phyloP scores from a whole-genome alignment of 2,797 vertebrate species.

The Botia almorhae region DNA sequence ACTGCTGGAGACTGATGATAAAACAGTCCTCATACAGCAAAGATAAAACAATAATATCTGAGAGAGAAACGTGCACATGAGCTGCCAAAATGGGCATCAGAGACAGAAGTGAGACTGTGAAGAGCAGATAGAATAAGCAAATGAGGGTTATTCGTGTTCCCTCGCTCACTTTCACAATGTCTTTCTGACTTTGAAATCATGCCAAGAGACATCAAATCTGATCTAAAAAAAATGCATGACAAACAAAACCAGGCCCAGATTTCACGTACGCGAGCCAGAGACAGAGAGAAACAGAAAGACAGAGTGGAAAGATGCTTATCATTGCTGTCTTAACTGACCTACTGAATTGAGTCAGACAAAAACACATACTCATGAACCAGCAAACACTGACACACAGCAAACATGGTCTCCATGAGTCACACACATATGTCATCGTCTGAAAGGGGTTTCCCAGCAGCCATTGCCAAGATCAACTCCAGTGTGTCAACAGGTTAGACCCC shows the following conservation, averaged over 20 bases:
- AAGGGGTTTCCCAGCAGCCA: conserved; percentile 28
- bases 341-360: conserved; percentile 48
- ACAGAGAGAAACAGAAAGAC: too few relatives aligned
- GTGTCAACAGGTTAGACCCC: conserved; percentile 10
- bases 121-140: conserved; percentile 28
- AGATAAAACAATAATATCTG: background rate
- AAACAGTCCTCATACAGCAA: background rate
- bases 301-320: conserved; percentile 33
- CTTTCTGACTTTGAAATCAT: conserved; percentile 12
- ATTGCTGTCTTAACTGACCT: conserved; percentile 42
- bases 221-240: conserved; percentile 36
- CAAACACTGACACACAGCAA: conserved; percentile 19
- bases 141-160: conserved; percentile 8
- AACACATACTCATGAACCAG: conserved; percentile 19
- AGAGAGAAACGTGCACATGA: background rate
- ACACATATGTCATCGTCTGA: conserved; percentile 4
- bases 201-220: conserved; percentile 42
- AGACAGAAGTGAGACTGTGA: conserved; percentile 12
- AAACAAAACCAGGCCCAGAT: conserved; percentile 36
- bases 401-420: background rate
- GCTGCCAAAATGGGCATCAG: conserved; percentile 9
- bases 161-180: background rate
- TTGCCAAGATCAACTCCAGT: conserved; percentile 25
- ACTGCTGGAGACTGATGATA: background rate
- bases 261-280: background rate